Evolutionary conservation across 2,888 invertebrate species (phyloP), one percentile per base, ranked within the genome.

Genomic region (Scaptomyza tumidula): DNA sequence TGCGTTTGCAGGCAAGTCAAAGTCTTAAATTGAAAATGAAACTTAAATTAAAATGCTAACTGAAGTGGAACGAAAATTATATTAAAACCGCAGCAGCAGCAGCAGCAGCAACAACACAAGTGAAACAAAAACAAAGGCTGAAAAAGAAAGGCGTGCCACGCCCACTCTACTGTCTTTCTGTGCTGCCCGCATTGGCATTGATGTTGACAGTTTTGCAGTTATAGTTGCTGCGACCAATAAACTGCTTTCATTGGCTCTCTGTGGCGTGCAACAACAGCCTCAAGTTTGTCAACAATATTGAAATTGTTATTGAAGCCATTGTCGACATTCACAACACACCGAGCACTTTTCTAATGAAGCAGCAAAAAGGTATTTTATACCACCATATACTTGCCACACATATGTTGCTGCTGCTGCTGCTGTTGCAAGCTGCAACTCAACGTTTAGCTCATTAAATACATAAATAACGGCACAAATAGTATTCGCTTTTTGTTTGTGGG

Each of bases 41-140:
- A 90, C 87, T 90, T 90, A 89, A 90, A 90, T 90, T 90, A 90
- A 90, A 90, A 90, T 89, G 86, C 87, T 87, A 90, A 90, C 88
- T 90, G 88, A 89, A 90, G 90, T 90, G 90, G 90, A 90, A 90
- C 89, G 80, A 82, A 86, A 90, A 84, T 90, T 89, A 90, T 90
- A 90, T 90, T 90, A 78, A 86, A 86, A 83, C 75, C 77, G 78
- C 78, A 68, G 75, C 75, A 69, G 46, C 50, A 68, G 75, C 75
- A 69, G 46, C 50, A 66, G 33, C 44, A 45, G 35, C 57, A 59
- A 65, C 45, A 60, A 29, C 56, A 69, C 54, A 75, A 37, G 14
- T 29, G 35, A 58, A 60, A 49, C 35, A 35, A 53, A 6, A 43
- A 14, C 52, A 71, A 31, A 39, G 16, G 41, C 62, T 57, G 37